Conservation (phyloP, 2,113 vertebrate species). For the Thinocorus orbignyianus region DNA sequence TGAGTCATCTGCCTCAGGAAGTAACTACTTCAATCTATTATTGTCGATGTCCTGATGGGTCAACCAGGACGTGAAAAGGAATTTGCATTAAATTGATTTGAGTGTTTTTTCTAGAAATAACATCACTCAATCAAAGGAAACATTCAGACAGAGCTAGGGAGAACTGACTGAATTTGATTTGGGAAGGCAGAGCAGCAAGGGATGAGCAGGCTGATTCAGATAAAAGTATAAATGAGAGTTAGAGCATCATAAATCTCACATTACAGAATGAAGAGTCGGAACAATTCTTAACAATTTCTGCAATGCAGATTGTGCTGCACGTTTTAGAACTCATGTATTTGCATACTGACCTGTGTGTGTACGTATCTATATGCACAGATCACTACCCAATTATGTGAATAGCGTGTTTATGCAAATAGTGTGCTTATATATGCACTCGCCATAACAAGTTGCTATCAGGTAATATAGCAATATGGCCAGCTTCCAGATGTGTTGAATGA, state of each 20-base stretch:
- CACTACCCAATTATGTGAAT: not conserved
- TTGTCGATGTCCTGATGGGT: slow-evolving; percentile 79
- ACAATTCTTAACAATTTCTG: slow-evolving; percentile 15
- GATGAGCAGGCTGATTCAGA: slow-evolving; percentile 66
- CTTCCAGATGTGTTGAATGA: not conserved
- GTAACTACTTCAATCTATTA: slow-evolving; percentile 81
- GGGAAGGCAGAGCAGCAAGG: slow-evolving; percentile 64
- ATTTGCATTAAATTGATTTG: slow-evolving; percentile 83
- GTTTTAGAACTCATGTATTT: slow-evolving; percentile 21
- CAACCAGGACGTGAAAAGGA: slow-evolving; percentile 75
- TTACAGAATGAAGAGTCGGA: slow-evolving; percentile 8
- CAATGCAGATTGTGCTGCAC: not conserved
- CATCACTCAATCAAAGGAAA: slow-evolving; percentile 78
- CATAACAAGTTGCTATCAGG: not conserved
- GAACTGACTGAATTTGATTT: slow-evolving; percentile 74
- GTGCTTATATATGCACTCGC: not conserved
- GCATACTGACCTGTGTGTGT: not conserved
- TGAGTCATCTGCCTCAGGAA: slow-evolving; percentile 82
- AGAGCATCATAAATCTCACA: slow-evolving; percentile 53
- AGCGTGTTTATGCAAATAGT: not conserved
- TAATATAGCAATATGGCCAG: not conserved
- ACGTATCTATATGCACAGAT: not conserved
- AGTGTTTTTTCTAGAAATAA: slow-evolving; percentile 80
- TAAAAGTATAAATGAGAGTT: slow-evolving; percentile 62
- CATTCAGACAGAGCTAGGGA: slow-evolving; percentile 71